These are phyloP conservation scores for Watsonalla cultraria DNA, from an alignment of 2,888 invertebrate species.

Conservation along the genomic window DNA sequence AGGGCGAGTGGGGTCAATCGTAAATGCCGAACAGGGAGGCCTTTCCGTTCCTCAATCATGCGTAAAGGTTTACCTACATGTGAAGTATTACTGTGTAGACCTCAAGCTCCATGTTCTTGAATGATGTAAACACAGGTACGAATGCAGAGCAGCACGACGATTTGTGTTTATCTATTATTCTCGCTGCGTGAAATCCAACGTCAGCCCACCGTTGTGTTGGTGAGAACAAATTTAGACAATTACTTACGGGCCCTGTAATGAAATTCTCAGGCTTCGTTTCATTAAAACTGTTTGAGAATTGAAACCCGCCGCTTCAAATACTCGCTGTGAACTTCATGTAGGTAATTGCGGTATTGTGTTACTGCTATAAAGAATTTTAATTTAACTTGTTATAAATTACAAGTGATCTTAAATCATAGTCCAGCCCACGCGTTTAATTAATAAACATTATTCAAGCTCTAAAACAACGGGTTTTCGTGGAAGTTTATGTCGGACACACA, in stretches of 20 bases:
- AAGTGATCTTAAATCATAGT: not conserved
- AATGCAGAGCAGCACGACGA: not conserved
- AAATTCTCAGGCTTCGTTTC: constrained; percentile 44
- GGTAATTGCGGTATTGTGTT: constrained; percentile 21
- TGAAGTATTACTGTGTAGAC: not conserved
- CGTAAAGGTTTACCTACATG: not conserved
- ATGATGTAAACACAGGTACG: not conserved
- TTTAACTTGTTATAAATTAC: not conserved
- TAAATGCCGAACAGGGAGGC: constrained; percentile 30
- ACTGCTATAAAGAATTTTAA: constrained; percentile 3
- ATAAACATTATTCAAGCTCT: not conserved
- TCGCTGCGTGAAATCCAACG: constrained; percentile 5
- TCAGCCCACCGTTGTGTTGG: not conserved
- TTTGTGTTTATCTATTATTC: constrained; percentile 4
- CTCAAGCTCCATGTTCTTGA: not conserved
- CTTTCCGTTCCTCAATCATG: not conserved
- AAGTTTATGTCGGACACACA: no score
- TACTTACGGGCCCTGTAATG: constrained; percentile 35
- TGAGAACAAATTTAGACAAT: constrained; percentile 36
- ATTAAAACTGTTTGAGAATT: constrained; percentile 36
- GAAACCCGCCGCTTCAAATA: constrained; percentile 16
- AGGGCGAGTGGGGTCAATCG: constrained; percentile 27
- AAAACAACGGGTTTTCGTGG: not conserved
- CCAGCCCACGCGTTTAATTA: no score
- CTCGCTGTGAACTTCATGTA: constrained; percentile 10